Evolutionary conservation across 37 sponge, comb jelly and placozoan species (phyloP).

Genomic region (Halisarca cf. caerulea): DNA sequence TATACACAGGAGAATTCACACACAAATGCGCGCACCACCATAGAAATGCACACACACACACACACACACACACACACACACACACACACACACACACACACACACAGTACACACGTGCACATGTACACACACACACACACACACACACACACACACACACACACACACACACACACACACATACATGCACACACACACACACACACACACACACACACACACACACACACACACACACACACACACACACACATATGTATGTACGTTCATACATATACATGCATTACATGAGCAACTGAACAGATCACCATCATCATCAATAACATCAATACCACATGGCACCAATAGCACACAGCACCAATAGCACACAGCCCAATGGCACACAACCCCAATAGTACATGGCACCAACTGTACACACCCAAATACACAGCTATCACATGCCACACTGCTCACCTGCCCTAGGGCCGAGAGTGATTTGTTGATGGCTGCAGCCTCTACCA

Average conservation of each 20-base stretch:
- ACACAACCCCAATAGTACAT: too few relatives aligned
- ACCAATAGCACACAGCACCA: neutral
- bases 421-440: too few relatives aligned
- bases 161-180: slow-evolving; percentile 26
- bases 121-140: neutral
- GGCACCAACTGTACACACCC: too few relatives aligned
- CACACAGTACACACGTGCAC: neutral
- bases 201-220: slow-evolving; percentile 32
- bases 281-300: too few relatives aligned
- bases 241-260: slow-evolving; percentile 20
- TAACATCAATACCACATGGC: too few relatives aligned
- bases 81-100: slow-evolving; percentile 29
- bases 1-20: neutral
- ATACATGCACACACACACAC: slow-evolving; percentile 17
- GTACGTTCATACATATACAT: slow-evolving; percentile 5
- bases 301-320: too few relatives aligned
- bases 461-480: slow-evolving; percentile 82
- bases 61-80: slow-evolving; percentile 28
- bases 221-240: slow-evolving; percentile 30
- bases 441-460: slow-evolving; percentile 77
- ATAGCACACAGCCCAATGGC: too few relatives aligned
- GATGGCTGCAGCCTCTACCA: slow-evolving; percentile 88
- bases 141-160: slow-evolving; percentile 19
- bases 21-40: neutral
- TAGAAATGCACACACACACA: slow-evolving; percentile 20